phyloP scores from a whole-genome alignment of 1,140 invertebrate species.

The Drosophila kanapiae region DNA sequence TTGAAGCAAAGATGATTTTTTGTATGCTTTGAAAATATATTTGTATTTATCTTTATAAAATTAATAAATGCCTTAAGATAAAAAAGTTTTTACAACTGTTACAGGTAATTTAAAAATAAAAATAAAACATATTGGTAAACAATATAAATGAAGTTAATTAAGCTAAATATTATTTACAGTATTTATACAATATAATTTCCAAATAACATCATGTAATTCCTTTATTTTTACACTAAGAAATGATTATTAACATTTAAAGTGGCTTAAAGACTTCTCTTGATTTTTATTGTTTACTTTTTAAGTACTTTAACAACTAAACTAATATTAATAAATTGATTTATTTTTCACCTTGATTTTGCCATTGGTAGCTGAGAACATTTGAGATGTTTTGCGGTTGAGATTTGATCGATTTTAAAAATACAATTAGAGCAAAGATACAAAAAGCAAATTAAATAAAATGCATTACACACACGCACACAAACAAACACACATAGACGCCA shows the following conservation, averaged over 20 bases:
- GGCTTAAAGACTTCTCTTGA: neutral
- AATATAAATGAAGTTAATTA: no score
- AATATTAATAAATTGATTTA: neutral
- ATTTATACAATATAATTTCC: no score
- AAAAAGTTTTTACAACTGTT: no score
- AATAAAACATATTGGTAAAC: no score
- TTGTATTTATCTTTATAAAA: no score
- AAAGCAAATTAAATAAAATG: slow-evolving; percentile 22
- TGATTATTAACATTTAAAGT: no score
- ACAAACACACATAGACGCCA: slow-evolving; percentile 11
- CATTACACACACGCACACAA: slow-evolving; percentile 8
- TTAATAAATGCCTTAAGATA: no score
- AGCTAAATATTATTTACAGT: no score
- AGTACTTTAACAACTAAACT: neutral
- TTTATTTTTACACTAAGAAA: no score
- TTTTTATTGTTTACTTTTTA: neutral
- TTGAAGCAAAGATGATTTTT: neutral
- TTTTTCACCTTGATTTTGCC: slow-evolving; percentile 75
- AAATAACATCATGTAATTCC: no score
- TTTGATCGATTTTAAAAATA: slow-evolving; percentile 8
- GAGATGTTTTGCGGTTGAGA: slow-evolving; percentile 6
- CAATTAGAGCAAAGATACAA: neutral
- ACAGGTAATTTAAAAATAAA: no score
- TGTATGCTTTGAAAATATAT: neutral
- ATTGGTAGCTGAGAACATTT: slow-evolving; percentile 79